These are phyloP conservation scores for Philereme vetulata DNA, from an alignment of 2,888 invertebrate species.

Conservation along the genomic window DNA sequence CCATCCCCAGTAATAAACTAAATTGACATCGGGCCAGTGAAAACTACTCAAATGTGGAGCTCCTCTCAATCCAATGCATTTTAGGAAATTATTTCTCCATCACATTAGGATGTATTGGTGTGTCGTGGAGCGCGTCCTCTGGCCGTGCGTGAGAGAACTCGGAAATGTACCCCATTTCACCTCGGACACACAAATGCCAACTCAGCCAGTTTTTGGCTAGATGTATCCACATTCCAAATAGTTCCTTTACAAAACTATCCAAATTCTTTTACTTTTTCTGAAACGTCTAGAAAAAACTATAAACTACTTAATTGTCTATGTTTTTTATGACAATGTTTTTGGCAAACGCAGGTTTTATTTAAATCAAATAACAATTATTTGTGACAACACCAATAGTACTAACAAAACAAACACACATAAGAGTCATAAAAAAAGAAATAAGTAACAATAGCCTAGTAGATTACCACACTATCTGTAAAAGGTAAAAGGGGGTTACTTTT, in stretches of 20 bases:
- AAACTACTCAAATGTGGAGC: constrained; percentile 69
- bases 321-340: too few relatives aligned
- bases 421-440: too few relatives aligned
- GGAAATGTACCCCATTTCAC: constrained; percentile 47
- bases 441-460: too few relatives aligned
- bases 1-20: constrained; percentile 59
- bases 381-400: too few relatives aligned
- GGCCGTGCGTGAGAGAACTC: constrained; percentile 73
- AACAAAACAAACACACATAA: too few relatives aligned
- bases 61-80: constrained; percentile 74
- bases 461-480: constrained; percentile 20
- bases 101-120: constrained; percentile 75
- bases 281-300: too few relatives aligned
- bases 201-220: constrained; percentile 43
- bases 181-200: constrained; percentile 26
- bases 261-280: too few relatives aligned
- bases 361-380: too few relatives aligned
- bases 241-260: too few relatives aligned
- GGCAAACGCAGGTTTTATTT: too few relatives aligned
- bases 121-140: constrained; percentile 71
- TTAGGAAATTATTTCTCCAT: constrained; percentile 78
- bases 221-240: constrained; percentile 7
- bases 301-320: too few relatives aligned
- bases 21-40: constrained; percentile 65
- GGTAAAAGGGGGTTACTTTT: constrained; percentile 33